Base-by-base conservation (phyloP, 2,888 invertebrate genomes). In the Cecidostiba fungosa region DNA sequence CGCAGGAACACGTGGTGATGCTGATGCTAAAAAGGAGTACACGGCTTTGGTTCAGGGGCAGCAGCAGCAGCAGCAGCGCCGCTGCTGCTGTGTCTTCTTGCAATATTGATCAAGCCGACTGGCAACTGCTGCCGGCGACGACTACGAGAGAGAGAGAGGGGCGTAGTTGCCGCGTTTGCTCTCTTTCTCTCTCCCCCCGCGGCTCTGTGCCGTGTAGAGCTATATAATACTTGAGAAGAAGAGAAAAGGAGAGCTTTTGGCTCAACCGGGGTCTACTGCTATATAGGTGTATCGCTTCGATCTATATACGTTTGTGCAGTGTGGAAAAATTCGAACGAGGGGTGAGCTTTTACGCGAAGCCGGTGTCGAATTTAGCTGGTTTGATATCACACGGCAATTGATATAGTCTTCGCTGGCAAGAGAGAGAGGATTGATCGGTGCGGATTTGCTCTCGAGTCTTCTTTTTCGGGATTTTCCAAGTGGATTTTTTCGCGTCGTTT, bases 51-150 rank as follows among this genome's bases (percentile, higher is more conserved):
- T 54, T 54, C 19, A 1, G 50, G 1, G 50, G 1, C 50, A 4
- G 23, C 59, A 23, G 23, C n/a, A 23, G 59, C 23, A 26, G 66
- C 29, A 26, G 10, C 26, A 12, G 66, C 29, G 19, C 19, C 47
- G 32, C 29, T 8, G 54, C 54, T 59, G 14, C 77, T 77, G 70
- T 74, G 86, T 50, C 86, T 84, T 83, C 87, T 78, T 89, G 88
- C 88, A 89, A 89, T 90, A 90, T 90, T 90, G 90, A 90, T 90
- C 89, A 90, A 89, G 88, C 90, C 86, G 85, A 87, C 87, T 87
- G 82, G 82, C 87, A 86, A 88, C 88, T 88, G 86, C 83, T 79
- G 85, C 39, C n/a, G 72, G 70, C 32, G 14, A n/a, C 26, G 62
- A 23, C 26, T 26, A 23, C 59, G 70, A 50, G 26, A n/a, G 69